A percentile compares a stretch with the other conserved stretches of the same genome.
phyloP scores from a whole-genome alignment of 2,888 invertebrate species.

The Callyntrura guangdongensis region DNA sequence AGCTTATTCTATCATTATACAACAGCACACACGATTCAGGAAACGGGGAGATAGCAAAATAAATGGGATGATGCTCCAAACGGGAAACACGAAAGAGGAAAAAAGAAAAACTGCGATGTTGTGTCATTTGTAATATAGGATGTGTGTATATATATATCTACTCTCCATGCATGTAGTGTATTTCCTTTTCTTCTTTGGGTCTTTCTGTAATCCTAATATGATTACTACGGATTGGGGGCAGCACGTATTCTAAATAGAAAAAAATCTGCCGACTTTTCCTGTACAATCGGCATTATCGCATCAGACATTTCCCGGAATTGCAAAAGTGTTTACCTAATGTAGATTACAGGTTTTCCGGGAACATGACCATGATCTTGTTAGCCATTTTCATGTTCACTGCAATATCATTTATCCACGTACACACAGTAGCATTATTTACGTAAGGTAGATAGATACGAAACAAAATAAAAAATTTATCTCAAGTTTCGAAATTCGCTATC shows the following conservation, averaged over 20 bases:
- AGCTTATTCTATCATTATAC: conserved; percentile 49
- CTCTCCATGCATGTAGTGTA: not conserved
- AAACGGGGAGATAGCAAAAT: conserved; percentile 40
- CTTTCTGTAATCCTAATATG: conserved; percentile 44
- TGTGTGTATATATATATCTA: not conserved
- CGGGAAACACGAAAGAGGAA: conserved; percentile 31
- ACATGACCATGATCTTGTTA: conserved; percentile 67
- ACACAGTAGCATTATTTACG: not conserved
- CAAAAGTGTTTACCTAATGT: conserved; percentile 34
- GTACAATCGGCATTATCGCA: conserved; percentile 14
- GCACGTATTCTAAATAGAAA: conserved; percentile 22
- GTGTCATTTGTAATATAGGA: not conserved
- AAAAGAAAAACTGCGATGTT: not conserved
- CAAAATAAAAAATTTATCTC: conserved; percentile 51
- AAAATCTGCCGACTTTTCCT: conserved; percentile 43
- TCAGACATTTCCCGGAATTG: conserved; percentile 28
- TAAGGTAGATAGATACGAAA: not conserved
- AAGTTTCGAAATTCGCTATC: conserved; percentile 33
- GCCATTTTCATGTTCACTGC: not conserved
- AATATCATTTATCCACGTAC: not conserved
- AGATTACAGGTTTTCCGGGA: conserved; percentile 50
- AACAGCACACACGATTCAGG: conserved; percentile 47
- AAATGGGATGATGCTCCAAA: conserved; percentile 45
- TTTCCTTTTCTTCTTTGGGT: not conserved
- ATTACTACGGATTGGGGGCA: conserved; percentile 40